Base-by-base conservation (phyloP, 2,888 invertebrate genomes). In the Portevinia maculata region DNA sequence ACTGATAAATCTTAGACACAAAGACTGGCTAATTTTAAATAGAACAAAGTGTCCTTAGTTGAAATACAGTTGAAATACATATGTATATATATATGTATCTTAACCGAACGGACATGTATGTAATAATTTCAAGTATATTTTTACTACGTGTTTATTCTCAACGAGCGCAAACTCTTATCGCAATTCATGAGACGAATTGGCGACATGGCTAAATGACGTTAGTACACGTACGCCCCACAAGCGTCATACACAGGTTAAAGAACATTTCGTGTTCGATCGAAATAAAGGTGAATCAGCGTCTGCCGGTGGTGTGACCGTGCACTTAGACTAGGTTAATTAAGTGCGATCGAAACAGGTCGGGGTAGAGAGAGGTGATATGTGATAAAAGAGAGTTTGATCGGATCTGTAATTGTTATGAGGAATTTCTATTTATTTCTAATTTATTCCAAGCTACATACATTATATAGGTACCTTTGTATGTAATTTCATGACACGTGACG, bases 121-220 rank as follows among this genome's bases (percentile, higher is more conserved):
- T 15, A 7, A 46, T 46, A 15, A 13, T 11, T 19, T 17, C 19
- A 17, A 5, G 3, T 44, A 19, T 19, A 8, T 11, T 6, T 1
- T 19, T 17, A 5, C 15, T 75, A 75, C 74, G 74, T 75, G 74
- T 59, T 41, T 75, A 44, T 67, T 59, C 74, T 44, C 74, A 67
- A 30, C 34, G 17, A 57, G 11, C 37, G 46, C 28, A 32, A 59
- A 44, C 21, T 30, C 59, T 75, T 75, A 59, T 75, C 65, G 65
- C 59, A 21, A 7, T 17, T n/a, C 1, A 30, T 8, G 34, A 75
- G 74, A 75, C 74, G 59, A 50, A 52, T 65, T 52, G 65, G 65
- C 74, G 74, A 75, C 74, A 67, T 65, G 65, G 21, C 24, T 41
- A 48, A 64, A 65, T 15, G 30, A 57, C 55, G 64, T 52, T 75